phyloP scores from a whole-genome alignment of 2,888 invertebrate species.

The Anticlea derivata region DNA sequence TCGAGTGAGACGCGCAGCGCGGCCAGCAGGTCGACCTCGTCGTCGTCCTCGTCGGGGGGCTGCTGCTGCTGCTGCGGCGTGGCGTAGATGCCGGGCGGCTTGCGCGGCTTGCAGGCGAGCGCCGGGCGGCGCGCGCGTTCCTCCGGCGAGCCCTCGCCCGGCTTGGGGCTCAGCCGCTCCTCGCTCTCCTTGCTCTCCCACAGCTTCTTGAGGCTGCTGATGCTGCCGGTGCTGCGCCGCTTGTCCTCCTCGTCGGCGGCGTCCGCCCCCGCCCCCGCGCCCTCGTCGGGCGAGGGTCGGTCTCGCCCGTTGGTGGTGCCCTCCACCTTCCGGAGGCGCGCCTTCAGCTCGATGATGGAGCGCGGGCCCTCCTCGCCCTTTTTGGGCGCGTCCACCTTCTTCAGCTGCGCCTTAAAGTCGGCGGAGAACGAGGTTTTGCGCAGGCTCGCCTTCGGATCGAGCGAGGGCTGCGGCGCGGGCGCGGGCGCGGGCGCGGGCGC shows the following conservation, averaged over 20 bases:
- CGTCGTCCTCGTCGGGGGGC: conserved; percentile 49
- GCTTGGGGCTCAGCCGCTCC: conserved; percentile 86
- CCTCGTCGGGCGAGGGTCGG: conserved; percentile 62
- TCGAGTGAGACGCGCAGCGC: conserved; percentile 84
- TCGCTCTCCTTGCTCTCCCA: conserved; percentile 92
- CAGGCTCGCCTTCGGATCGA: conserved; percentile 80
- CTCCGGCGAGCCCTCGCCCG: conserved; percentile 68
- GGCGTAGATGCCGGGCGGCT: conserved; percentile 88
- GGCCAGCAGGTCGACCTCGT: conserved; percentile 71
- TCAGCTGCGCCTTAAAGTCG: conserved; percentile 87
- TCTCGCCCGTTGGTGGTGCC: conserved; percentile 68
- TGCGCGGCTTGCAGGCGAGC: conserved; percentile 74
- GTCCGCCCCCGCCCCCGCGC: conserved; percentile 61
- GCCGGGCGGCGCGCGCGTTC: conserved; percentile 50
- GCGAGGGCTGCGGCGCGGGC: conserved; percentile 48
- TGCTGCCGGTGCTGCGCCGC: conserved; percentile 95
- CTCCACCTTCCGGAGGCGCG: conserved; percentile 92
- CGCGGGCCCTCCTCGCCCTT: conserved; percentile 79
- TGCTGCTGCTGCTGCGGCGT: conserved; percentile 79
- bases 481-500: conserved; percentile 48
- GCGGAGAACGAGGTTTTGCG: conserved; percentile 71
- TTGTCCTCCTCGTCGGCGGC: conserved; percentile 90
- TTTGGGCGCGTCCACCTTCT: conserved; percentile 49
- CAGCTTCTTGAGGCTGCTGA: conserved; percentile 94
- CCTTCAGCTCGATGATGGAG: conserved; percentile 92